Conservation (phyloP, 2,888 invertebrate species). For the Nymphalis c-album region DNA sequence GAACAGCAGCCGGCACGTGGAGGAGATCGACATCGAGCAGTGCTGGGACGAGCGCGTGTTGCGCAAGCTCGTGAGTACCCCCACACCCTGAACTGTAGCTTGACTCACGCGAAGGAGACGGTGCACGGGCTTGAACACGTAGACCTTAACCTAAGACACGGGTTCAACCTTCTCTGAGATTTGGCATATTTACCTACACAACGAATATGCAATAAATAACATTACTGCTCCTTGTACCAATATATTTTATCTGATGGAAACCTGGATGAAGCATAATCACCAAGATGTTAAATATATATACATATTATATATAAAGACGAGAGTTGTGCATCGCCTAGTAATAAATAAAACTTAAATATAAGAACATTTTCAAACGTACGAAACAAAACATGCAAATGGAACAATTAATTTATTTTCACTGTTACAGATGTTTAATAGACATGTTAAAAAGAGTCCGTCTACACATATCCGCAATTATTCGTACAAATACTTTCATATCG, state of each 20-base stretch:
- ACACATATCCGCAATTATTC: background rate
- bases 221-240: too few species aligned
- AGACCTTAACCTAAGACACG: too few species aligned
- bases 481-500: background rate
- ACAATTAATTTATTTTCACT: conserved; percentile 1
- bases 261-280: too few species aligned
- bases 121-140: too few species aligned
- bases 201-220: too few species aligned
- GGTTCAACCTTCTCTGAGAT: too few species aligned
- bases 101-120: background rate
- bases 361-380: background rate
- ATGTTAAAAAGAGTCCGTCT: background rate
- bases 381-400: background rate
- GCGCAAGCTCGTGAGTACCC: conserved; percentile 84
- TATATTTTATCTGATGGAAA: too few species aligned
- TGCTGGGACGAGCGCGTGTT: conserved; percentile 90
- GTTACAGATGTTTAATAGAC: conserved; percentile 6
- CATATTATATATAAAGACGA: too few species aligned
- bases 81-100: background rate
- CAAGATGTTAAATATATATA: too few species aligned
- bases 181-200: too few species aligned
- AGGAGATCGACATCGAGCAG: conserved; percentile 83
- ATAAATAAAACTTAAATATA: background rate
- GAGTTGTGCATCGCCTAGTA: background rate
- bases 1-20: conserved; percentile 74